These are phyloP conservation scores for Sebastes minor DNA, from an alignment of 2,797 vertebrate species.

Conservation along the genomic window DNA sequence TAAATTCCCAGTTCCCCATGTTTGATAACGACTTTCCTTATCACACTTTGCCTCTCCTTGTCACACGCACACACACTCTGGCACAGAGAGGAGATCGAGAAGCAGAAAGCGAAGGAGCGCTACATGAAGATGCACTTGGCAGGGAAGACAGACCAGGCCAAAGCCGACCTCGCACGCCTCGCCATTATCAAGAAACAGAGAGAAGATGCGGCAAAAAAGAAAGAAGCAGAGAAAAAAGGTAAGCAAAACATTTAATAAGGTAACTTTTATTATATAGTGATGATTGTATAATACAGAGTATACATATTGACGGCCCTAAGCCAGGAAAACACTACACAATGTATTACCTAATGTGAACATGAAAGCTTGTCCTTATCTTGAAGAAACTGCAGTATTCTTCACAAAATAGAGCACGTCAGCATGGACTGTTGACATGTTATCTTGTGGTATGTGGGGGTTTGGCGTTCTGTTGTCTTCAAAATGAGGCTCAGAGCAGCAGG, in stretches of 20 bases:
- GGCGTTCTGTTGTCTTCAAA: background rate
- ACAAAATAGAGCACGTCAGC: background rate
- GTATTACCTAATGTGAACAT: background rate
- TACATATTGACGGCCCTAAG: background rate
- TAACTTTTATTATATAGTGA: background rate
- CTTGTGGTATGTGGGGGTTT: background rate
- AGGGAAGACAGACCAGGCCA: conserved; percentile 97
- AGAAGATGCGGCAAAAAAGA: conserved; percentile 94
- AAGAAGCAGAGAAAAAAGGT: conserved; percentile 96
- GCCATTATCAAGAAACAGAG: conserved; percentile 97
- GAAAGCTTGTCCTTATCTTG: background rate
- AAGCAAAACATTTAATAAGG: background rate
- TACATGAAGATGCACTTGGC: conserved; percentile 99
- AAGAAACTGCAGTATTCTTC: background rate
- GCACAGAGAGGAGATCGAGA: conserved; percentile 95
- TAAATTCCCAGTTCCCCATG: background rate
- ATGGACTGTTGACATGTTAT: background rate
- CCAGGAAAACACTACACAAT: background rate
- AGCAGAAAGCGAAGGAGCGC: conserved; percentile 95
- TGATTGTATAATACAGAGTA: too few relatives aligned
- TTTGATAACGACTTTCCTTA: background rate
- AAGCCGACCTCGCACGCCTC: conserved; percentile 94
- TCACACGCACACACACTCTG: background rate
- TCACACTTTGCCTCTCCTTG: background rate
- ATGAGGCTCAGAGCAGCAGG: background rate